Evolutionary conservation across 2,113 vertebrate genomes (phyloP).

Genomic region (Cyphomyrus plagiostoma): DNA sequence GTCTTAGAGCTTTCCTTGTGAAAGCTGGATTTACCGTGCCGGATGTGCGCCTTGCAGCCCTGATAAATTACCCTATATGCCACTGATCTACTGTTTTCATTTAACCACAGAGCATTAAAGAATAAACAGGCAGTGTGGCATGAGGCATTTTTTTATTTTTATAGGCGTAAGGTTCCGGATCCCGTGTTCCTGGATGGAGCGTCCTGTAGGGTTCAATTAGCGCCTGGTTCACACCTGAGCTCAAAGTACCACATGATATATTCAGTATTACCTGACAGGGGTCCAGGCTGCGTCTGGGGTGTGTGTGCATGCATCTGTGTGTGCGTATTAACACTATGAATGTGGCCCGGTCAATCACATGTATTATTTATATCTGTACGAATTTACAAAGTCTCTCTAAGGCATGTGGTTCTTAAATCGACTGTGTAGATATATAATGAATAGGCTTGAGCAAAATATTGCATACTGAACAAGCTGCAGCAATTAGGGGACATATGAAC

Average conservation of each 20-base stretch:
- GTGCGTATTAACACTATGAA: not conserved
- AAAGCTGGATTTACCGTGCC: not conserved
- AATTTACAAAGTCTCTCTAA: not conserved
- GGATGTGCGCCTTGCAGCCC: not conserved
- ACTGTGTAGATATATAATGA: not conserved
- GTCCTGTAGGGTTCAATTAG: not conserved
- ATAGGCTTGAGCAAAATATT: not conserved
- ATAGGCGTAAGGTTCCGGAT: not conserved
- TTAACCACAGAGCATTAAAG: slow-evolving; percentile 1
- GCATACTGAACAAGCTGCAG: not conserved
- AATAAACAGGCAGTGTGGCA: not conserved
- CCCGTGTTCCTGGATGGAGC: not conserved
- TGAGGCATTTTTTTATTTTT: not conserved
- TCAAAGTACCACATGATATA: not conserved
- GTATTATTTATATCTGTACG: not conserved
- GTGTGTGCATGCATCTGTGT: not conserved
- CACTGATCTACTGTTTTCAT: not conserved
- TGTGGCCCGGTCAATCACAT: not conserved
- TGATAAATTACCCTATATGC: not conserved
- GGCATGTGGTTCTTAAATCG: not conserved
- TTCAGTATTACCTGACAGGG: not conserved
- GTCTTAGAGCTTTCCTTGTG: not conserved
- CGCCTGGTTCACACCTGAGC: not conserved
- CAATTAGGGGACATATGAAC: not conserved
- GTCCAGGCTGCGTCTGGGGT: not conserved